These are phyloP conservation scores for Atractosteus spatula DNA, from an alignment of 2,113 vertebrate genomes.

Conservation along the genomic window DNA sequence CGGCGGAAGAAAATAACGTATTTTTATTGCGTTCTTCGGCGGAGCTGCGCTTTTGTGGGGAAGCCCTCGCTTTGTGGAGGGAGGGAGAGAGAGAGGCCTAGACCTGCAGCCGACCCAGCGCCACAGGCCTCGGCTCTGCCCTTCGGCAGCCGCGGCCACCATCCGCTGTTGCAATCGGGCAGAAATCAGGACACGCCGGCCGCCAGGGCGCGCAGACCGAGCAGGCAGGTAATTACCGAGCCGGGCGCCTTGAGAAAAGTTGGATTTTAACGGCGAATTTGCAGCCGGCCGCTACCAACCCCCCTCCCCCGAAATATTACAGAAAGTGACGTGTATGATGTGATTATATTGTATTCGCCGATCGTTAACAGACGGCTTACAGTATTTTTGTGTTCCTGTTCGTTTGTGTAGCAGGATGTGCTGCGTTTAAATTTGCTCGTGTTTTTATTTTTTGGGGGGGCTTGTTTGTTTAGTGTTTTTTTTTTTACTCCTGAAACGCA, in stretches of 20 bases:
- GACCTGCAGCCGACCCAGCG: not conserved
- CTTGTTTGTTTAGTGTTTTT: too few species aligned
- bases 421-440: too few species aligned
- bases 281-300: too few species aligned
- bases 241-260: not conserved
- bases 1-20: not conserved
- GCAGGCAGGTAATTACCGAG: constrained; percentile 4
- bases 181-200: not conserved
- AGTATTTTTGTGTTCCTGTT: too few species aligned
- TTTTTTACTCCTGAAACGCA: too few species aligned
- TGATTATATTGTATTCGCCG: constrained; percentile 7
- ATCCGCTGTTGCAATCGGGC: not conserved
- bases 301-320: not conserved
- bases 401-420: too few species aligned
- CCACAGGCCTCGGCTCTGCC: constrained; percentile 18
- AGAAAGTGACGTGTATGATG: constrained; percentile 11
- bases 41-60: constrained; percentile 7
- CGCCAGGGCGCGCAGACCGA: not conserved
- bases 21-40: constrained; percentile 1
- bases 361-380: too few species aligned
- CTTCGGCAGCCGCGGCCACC: not conserved
- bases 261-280: not conserved
- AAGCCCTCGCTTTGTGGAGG: constrained; percentile 2
- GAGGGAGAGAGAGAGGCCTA: constrained; percentile 19
- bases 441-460: too few species aligned